Conservation (phyloP, 2,888 invertebrate genomes). For the Muscina levida region DNA sequence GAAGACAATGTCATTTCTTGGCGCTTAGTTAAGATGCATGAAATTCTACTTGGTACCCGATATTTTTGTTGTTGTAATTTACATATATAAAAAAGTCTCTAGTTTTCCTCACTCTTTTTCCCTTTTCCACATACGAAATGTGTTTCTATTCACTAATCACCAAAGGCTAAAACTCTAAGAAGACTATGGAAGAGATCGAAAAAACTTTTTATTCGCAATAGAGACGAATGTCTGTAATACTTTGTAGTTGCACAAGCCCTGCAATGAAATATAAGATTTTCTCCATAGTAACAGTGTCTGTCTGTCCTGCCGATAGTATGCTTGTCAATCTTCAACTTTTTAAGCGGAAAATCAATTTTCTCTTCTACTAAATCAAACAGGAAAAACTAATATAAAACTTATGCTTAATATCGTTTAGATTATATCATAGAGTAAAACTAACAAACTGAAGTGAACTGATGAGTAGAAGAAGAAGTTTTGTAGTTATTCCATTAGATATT, state of each 20-base stretch:
- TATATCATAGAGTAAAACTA: not conserved
- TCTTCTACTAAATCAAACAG: not conserved
- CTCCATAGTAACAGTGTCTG: too few species aligned
- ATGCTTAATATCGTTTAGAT: not conserved
- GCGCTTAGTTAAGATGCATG: conserved; percentile 67
- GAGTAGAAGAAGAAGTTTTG: not conserved
- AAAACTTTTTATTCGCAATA: not conserved
- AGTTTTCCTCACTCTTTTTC: not conserved
- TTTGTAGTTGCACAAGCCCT: not conserved
- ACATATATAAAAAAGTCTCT: conserved; percentile 47
- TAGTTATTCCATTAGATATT: not conserved
- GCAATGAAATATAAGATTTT: conserved; percentile 1
- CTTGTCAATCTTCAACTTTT: conserved; percentile 4
- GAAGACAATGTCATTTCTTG: conserved; percentile 60
- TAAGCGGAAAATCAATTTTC: conserved; percentile 29
- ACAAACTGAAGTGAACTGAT: too few species aligned
- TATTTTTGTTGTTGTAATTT: too few species aligned
- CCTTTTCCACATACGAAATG: not conserved
- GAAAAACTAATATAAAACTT: conserved; percentile 22
- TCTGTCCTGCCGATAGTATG: too few species aligned
- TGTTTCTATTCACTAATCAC: conserved; percentile 36
- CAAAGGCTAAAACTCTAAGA: conserved; percentile 32
- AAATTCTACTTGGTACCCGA: conserved; percentile 60
- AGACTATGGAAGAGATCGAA: not conserved
- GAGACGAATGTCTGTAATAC: not conserved